Conservation (phyloP, 1,140 invertebrate species). For the Orussus abietinus region DNA sequence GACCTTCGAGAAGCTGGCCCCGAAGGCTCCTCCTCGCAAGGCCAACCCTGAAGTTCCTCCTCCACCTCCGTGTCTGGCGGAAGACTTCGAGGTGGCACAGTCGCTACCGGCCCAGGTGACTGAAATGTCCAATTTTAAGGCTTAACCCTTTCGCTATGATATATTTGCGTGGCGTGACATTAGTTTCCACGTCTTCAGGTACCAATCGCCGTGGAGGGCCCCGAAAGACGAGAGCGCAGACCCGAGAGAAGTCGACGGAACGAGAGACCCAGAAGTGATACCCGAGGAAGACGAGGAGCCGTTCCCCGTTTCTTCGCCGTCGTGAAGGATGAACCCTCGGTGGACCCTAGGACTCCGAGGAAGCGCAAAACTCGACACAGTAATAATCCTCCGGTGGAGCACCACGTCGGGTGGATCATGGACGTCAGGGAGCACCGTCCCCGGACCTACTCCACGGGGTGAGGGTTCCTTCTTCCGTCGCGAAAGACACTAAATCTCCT, state of each 20-base stretch:
- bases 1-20: conserved; percentile 78
- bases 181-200: conserved; percentile 19
- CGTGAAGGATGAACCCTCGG: conserved; percentile 71
- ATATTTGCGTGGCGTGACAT: not conserved
- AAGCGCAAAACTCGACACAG: conserved; percentile 92
- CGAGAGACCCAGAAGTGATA: conserved; percentile 30
- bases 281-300: conserved; percentile 38
- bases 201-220: conserved; percentile 22
- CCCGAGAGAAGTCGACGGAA: conserved; percentile 30
- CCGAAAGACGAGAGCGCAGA: conserved; percentile 35
- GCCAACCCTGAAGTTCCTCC: conserved; percentile 69
- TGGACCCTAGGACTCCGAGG: conserved; percentile 65
- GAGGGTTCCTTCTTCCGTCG: conserved; percentile 21
- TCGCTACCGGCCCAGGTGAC: conserved; percentile 35
- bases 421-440: conserved; percentile 79
- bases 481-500: too few relatives aligned
- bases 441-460: conserved; percentile 71
- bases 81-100: conserved; percentile 38
- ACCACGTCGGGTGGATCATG: conserved; percentile 97
- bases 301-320: conserved; percentile 89
- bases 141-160: conserved; percentile 2
- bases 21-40: conserved; percentile 59
- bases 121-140: conserved; percentile 3
- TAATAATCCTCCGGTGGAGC: conserved; percentile 87
- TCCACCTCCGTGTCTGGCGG: conserved; percentile 65